Conservation (phyloP, 2,113 vertebrate species). For the Nerophis ophidion region DNA sequence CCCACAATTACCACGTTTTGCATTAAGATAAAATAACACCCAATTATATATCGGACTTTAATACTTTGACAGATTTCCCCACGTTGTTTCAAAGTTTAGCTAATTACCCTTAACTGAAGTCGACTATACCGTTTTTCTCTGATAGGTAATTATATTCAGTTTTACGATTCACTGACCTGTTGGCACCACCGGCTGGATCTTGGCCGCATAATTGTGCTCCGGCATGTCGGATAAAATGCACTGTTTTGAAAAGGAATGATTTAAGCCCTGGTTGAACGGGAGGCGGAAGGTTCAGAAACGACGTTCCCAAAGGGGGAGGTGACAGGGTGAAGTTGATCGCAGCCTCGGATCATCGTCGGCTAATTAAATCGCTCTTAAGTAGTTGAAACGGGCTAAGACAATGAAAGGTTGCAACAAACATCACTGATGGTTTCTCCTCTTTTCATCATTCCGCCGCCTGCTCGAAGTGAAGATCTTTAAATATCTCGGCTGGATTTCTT, state of each 20-base stretch:
- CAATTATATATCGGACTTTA: slow-evolving; percentile 66
- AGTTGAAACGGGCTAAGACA: slow-evolving; percentile 18
- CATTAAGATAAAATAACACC: slow-evolving; percentile 36
- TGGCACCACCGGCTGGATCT: slow-evolving; percentile 64
- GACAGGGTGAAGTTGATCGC: slow-evolving; percentile 23
- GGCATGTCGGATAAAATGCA: slow-evolving; percentile 35
- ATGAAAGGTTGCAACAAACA: slow-evolving; percentile 28
- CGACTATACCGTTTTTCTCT: slow-evolving; percentile 56
- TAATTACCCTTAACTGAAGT: slow-evolving; percentile 74
- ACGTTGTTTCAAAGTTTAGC: slow-evolving; percentile 62
- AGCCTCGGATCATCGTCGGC: slow-evolving; percentile 22
- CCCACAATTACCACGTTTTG: slow-evolving; percentile 17
- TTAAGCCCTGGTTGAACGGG: slow-evolving; percentile 41
- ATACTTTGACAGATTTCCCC: slow-evolving; percentile 54
- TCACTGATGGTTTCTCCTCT: slow-evolving; percentile 39
- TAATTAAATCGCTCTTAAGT: slow-evolving; percentile 12
- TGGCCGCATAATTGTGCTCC: slow-evolving; percentile 63
- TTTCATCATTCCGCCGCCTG: slow-evolving; percentile 50
- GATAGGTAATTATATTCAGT: slow-evolving; percentile 73
- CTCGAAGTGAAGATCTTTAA: slow-evolving; percentile 39
- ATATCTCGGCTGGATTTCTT: slow-evolving; percentile 46
- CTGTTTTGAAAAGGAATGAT: slow-evolving; percentile 53
- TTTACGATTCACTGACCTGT: slow-evolving; percentile 71
- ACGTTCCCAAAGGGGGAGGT: slow-evolving; percentile 2
- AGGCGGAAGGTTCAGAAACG: slow-evolving; percentile 33